These are phyloP conservation scores for Muscina levida DNA, from an alignment of 2,888 invertebrate genomes.

Conservation along the genomic window DNA sequence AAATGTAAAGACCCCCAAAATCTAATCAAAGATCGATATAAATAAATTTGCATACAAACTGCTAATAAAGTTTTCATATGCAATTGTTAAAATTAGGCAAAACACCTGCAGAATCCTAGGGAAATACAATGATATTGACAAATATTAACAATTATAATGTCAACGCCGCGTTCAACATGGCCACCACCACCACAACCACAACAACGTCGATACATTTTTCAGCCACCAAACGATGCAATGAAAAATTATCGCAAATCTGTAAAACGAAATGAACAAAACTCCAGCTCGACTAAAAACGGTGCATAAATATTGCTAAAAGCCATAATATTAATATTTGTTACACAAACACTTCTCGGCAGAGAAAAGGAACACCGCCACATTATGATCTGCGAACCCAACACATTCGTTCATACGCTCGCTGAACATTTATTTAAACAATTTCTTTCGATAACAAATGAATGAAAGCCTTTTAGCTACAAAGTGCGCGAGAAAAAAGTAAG, in stretches of 20 bases:
- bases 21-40: background rate
- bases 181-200: background rate
- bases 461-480: constrained; percentile 19
- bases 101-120: constrained; percentile 64
- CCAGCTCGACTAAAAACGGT: background rate
- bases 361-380: constrained; percentile 20
- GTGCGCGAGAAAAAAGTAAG: background rate
- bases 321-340: constrained; percentile 65
- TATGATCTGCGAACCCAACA: constrained; percentile 12
- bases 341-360: constrained; percentile 48
- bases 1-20: background rate
- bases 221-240: constrained; percentile 24
- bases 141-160: constrained; percentile 67
- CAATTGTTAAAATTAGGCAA: constrained; percentile 52
- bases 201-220: constrained; percentile 16
- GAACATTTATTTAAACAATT: background rate
- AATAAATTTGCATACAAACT: too few species aligned
- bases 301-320: constrained; percentile 47
- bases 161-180: constrained; percentile 64
- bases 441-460: constrained; percentile 24
- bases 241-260: constrained; percentile 58
- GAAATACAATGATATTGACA: constrained; percentile 65
- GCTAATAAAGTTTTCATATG: constrained; percentile 62
- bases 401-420: background rate
- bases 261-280: constrained; percentile 38